Conservation (phyloP, 2,797 vertebrate genomes). For the Periophthalmus magnuspinnatus region DNA sequence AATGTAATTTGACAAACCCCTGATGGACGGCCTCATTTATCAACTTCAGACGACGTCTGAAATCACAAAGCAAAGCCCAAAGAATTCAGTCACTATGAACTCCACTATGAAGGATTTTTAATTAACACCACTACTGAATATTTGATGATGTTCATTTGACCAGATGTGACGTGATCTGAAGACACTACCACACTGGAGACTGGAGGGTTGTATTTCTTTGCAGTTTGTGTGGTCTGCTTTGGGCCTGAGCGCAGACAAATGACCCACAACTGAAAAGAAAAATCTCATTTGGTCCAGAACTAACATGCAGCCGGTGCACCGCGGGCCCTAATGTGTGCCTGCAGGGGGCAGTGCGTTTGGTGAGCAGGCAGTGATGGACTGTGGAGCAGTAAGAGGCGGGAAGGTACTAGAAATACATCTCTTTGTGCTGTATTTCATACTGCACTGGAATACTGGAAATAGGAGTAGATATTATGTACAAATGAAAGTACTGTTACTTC, state of each 20-base stretch:
- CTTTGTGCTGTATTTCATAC: neutral
- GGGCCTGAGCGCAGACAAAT: conserved; percentile 1
- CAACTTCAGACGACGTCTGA: neutral
- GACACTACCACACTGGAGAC: neutral
- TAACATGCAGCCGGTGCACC: neutral
- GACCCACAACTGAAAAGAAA: neutral
- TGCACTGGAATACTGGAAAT: neutral
- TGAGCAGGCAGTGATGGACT: neutral
- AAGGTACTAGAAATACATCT: neutral
- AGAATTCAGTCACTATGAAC: neutral
- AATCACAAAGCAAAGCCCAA: neutral
- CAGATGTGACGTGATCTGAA: neutral
- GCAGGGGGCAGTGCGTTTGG: neutral
- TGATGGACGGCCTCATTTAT: neutral
- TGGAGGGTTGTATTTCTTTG: neutral
- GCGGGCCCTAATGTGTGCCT: neutral
- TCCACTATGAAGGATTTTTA: neutral
- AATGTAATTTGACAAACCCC: neutral
- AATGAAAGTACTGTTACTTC: too few relatives aligned
- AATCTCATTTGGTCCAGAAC: neutral
- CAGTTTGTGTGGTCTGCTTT: neutral
- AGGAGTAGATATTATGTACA: neutral
- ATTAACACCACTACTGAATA: neutral
- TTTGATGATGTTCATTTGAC: neutral
- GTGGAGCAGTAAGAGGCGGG: neutral